A percentile compares a stretch with the other conserved stretches of the same genome.
Conservation (phyloP, 2,113 vertebrate genomes). For the Melanerpes aurifrons region DNA sequence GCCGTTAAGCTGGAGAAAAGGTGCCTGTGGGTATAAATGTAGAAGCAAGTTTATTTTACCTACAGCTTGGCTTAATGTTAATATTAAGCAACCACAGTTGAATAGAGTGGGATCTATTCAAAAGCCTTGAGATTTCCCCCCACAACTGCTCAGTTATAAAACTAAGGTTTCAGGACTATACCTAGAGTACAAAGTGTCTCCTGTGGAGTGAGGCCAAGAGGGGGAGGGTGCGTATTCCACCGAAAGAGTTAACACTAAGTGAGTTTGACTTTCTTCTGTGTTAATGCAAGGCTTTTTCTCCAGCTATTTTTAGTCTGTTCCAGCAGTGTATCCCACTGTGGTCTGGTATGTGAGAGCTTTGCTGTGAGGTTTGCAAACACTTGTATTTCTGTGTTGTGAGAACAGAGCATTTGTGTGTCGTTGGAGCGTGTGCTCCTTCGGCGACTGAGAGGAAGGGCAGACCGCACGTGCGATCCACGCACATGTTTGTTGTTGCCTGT, state of each 20-base stretch:
- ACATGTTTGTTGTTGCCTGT: constrained; percentile 47
- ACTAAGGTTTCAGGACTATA: not conserved
- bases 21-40: not conserved
- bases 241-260: not conserved
- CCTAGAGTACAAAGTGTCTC: not conserved
- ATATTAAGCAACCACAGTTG: not conserved
- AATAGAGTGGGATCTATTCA: not conserved
- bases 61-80: not conserved
- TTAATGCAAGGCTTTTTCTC: not conserved
- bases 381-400: constrained; percentile 51
- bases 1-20: not conserved
- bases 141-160: not conserved
- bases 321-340: constrained; percentile 37
- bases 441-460: not conserved
- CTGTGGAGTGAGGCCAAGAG: not conserved
- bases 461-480: not conserved
- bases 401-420: constrained; percentile 32
- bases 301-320: constrained; percentile 55
- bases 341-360: constrained; percentile 24
- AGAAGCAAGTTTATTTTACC: constrained; percentile 5
- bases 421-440: not conserved
- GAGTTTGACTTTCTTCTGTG: constrained; percentile 15
- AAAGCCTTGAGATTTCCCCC: not conserved
- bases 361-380: constrained; percentile 50
- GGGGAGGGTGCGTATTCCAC: not conserved